Percentiles rank a stretch among this genome's conserved stretches.
Conservation (phyloP, 2,797 vertebrate genomes). For the Pachyuromys duprasi region DNA sequence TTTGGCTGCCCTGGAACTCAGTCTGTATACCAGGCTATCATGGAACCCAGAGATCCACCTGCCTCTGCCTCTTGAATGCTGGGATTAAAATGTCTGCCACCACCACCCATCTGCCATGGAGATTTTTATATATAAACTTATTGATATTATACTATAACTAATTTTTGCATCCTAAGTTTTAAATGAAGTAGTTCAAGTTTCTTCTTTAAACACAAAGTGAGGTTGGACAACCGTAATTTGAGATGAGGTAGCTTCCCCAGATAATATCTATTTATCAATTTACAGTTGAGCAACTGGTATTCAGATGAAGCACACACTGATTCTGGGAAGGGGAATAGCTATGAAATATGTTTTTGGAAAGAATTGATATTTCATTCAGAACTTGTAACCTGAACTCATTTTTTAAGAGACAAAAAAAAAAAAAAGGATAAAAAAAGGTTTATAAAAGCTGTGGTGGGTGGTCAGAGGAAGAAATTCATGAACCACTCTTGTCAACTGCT, state of each 20-base stretch:
- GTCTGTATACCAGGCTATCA: not conserved
- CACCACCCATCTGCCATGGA: not conserved
- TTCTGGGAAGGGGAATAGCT: slow-evolving; percentile 25
- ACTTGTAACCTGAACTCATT: slow-evolving; percentile 63
- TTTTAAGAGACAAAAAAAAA: slow-evolving; percentile 46
- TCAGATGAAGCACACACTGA: not conserved
- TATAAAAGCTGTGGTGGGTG: slow-evolving; percentile 83
- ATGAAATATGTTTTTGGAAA: slow-evolving; percentile 48
- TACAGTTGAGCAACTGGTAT: slow-evolving; percentile 19
- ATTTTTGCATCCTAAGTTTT: not conserved
- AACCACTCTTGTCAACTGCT: slow-evolving; percentile 81
- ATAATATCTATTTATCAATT: slow-evolving; percentile 6
- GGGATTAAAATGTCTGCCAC: not conserved
- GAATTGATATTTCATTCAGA: slow-evolving; percentile 69
- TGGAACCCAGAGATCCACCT: not conserved
- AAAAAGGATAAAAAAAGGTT: slow-evolving; percentile 61
- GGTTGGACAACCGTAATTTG: not conserved
- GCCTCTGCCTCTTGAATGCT: not conserved
- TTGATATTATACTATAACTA: slow-evolving; percentile 35
- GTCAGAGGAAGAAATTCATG: slow-evolving; percentile 86
- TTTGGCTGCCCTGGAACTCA: not conserved
- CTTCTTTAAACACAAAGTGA: slow-evolving; percentile 42
- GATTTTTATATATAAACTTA: not conserved
- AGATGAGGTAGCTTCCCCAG: not conserved
- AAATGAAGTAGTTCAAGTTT: not conserved